Conservation (phyloP, 2,113 vertebrate species). For the Vireo altiloquus region DNA sequence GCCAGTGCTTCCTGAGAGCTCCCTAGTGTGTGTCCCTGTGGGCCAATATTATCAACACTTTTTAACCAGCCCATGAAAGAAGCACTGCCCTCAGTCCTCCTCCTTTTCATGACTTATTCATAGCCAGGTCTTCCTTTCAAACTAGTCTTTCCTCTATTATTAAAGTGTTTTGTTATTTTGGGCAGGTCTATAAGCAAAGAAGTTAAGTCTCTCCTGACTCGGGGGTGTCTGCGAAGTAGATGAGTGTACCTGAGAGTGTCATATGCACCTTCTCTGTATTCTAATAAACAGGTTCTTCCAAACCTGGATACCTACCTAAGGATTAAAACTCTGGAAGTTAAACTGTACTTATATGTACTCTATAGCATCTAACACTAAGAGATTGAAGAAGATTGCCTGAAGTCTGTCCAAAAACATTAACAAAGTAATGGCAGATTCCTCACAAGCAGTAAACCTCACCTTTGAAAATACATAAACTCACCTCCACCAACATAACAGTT, state of each 20-base stretch:
- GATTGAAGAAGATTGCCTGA: not conserved
- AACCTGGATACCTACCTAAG: not conserved
- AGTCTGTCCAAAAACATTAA: accelerated
- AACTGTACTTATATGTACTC: not conserved
- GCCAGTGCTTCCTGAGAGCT: not conserved
- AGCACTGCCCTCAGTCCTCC: accelerated
- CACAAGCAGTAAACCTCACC: not conserved
- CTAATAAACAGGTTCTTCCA: not conserved
- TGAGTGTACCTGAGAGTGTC: not conserved
- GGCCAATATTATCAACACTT: not conserved
- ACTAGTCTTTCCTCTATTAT: not conserved
- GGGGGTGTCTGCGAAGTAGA: not conserved
- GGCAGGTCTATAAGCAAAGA: not conserved
- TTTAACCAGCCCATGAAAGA: not conserved
- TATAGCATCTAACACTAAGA: not conserved
- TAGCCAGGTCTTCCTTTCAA: not conserved
- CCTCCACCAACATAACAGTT: not conserved
- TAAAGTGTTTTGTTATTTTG: not conserved
- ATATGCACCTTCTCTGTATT: not conserved
- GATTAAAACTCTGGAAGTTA: not conserved
- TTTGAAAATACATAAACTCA: not conserved
- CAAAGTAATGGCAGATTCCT: not conserved
- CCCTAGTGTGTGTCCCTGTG: too few species aligned
- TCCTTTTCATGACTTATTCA: not conserved
- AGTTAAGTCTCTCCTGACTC: not conserved